A percentile compares a stretch with the other conserved stretches of the same genome.
These are phyloP conservation scores for Ciona savignyi DNA, from an alignment of 23 tunicate species.

Conservation along the genomic window DNA sequence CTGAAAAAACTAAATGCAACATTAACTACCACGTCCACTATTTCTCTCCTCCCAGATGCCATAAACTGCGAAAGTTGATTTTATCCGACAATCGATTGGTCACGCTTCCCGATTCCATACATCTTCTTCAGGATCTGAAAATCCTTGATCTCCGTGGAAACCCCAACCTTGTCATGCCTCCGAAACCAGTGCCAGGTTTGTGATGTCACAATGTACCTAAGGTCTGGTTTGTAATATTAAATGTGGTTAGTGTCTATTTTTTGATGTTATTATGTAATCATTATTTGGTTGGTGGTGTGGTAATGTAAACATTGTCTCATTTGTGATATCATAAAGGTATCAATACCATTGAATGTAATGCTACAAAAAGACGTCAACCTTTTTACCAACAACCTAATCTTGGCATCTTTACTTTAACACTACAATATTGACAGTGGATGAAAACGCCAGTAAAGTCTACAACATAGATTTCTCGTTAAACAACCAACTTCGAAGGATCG, in stretches of 20 bases:
- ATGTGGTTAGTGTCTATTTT: too few species aligned
- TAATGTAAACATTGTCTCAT: too few species aligned
- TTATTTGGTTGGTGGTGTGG: too few species aligned
- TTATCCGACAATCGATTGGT: constrained; percentile 85
- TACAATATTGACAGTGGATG: constrained; percentile 27
- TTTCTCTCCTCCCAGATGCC: constrained; percentile 23
- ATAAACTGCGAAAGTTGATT: constrained; percentile 52
- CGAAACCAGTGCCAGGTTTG: constrained; percentile 73
- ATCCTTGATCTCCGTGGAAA: constrained; percentile 89
- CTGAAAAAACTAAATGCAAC: too few species aligned
- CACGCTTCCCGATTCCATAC: constrained; percentile 90
- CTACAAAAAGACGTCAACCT: too few species aligned
- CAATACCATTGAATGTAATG: too few species aligned
- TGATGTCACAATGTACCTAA: neutral
- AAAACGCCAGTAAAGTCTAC: constrained; percentile 43
- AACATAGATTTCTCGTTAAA: constrained; percentile 85
- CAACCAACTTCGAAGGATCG: constrained; percentile 68
- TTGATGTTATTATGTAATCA: too few species aligned
- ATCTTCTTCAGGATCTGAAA: constrained; percentile 73
- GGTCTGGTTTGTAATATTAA: too few species aligned
- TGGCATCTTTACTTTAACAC: too few species aligned
- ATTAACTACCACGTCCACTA: too few species aligned
- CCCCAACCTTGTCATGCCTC: constrained; percentile 97
- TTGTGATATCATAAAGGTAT: too few species aligned
- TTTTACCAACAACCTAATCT: too few species aligned